Base-by-base conservation (phyloP, 2,113 vertebrate genomes). In the Periophthalmodon schlosseri region DNA sequence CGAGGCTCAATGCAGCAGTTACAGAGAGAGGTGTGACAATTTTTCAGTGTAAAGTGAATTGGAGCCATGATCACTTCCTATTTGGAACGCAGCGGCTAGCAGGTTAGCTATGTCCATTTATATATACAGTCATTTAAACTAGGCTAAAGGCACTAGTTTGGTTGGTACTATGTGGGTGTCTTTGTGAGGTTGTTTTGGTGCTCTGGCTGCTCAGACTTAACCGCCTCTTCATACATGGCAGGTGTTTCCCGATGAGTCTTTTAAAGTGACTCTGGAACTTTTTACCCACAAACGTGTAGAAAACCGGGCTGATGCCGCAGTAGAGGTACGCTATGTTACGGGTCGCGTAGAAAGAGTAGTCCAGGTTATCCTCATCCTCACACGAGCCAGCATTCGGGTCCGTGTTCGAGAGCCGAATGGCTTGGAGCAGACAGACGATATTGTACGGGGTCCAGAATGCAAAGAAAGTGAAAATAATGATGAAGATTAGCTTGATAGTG, bases 381-480 rank as follows among this genome's bases (percentile, higher is more conserved):
- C 90, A 91, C 0, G 2, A 8, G 0, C 24, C 28, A 0, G 11
- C 16, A 8, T 23, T 3, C 3, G 28, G 28, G 0, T 12, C 46
- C 0, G 5, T 8, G 2, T 33, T 34, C 5, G 86, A 81, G 11
- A 79, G 72, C 8, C 75, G 60, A 3, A 93, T 52, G 0, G 91
- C 93, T 54, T 18, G 66, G 2, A 94, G 82, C 14, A 95, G 87
- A 36, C 92, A 81, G 66, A 93, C 90, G 0, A 94, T n/a, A 0
- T 95, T 95, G 86, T 91, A 95, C 8, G 94, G 94, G 0, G 93
- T 93, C 93, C 94, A 95, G 75, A 93, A 95, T 54, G 73, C 14
- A 4, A 94, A 94, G 73, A 94, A 95, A 0, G 87, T 86, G 34
- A 93, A 85, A 61, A 94, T 80, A 11, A 94, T 94, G 56, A 94